Evolutionary conservation across 53 echinoderm and acorn worm genomes (phyloP).

Genomic region (Paracentrotus lividus): DNA sequence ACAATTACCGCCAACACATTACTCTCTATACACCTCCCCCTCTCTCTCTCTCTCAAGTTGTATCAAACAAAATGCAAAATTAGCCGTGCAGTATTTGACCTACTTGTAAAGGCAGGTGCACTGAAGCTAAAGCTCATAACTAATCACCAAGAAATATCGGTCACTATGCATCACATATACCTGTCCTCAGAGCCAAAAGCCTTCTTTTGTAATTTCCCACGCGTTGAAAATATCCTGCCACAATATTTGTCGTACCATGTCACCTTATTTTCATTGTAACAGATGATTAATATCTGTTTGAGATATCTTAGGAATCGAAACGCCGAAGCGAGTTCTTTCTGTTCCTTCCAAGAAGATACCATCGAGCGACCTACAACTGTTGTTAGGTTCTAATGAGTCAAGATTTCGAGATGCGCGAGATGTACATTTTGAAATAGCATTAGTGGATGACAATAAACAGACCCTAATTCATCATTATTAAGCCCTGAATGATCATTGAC

Average conservation of each 20-base stretch:
- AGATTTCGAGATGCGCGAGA: background rate
- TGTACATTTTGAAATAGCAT: background rate
- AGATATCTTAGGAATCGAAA: background rate
- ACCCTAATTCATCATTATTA: background rate
- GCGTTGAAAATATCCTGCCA: background rate
- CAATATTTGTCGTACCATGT: background rate
- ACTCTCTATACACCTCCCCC: background rate
- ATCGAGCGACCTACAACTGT: background rate
- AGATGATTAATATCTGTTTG: background rate
- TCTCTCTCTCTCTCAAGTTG: background rate
- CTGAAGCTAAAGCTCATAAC: background rate
- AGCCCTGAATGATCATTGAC: background rate
- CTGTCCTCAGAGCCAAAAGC: background rate
- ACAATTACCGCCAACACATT: background rate
- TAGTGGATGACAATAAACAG: background rate
- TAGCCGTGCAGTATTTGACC: constrained; percentile 15
- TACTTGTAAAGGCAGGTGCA: constrained; percentile 14
- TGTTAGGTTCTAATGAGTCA: background rate
- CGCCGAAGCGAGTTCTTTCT: background rate
- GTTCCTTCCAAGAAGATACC: too few species aligned
- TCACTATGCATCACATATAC: background rate
- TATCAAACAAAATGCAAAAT: background rate
- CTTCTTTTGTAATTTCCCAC: background rate
- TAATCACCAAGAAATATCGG: constrained; percentile 12
- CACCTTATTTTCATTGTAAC: background rate